A percentile compares a stretch with the other conserved stretches of the same genome.
Evolutionary conservation across 2,888 invertebrate species (phyloP).

Genomic region (Coelopa pilipes): DNA sequence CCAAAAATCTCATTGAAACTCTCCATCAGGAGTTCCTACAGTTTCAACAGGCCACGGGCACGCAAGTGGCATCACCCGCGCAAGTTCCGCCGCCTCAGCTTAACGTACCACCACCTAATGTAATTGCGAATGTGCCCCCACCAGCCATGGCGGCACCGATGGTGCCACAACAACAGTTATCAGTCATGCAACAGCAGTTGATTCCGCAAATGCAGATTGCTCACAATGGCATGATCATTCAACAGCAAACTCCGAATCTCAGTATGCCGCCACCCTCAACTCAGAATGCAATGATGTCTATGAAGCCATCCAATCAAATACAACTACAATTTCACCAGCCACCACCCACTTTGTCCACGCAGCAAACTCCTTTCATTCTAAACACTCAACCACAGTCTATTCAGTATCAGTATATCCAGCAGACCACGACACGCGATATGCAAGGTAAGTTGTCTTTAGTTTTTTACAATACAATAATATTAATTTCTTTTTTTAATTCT

Average conservation of each 20-base stretch:
- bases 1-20: constrained; percentile 83
- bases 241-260: constrained; percentile 13
- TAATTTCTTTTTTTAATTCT: background rate
- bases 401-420: constrained; percentile 46
- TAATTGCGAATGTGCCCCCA: constrained; percentile 17
- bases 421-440: constrained; percentile 41
- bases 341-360: background rate
- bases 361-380: constrained; percentile 40
- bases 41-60: constrained; percentile 47
- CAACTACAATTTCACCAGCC: constrained; percentile 27
- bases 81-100: constrained; percentile 19
- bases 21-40: constrained; percentile 71
- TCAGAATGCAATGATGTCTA: background rate
- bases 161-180: constrained; percentile 11
- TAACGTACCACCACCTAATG: constrained; percentile 25
- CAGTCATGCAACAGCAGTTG: constrained; percentile 24
- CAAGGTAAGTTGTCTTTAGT: constrained; percentile 38
- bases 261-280: constrained; percentile 18
- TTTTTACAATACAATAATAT: background rate
- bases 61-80: constrained; percentile 7
- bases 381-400: constrained; percentile 45
- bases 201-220: constrained; percentile 25
- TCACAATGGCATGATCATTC: constrained; percentile 26
- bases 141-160: constrained; percentile 1
- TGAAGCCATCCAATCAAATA: constrained; percentile 24